Evolutionary conservation across 2,888 invertebrate genomes (phyloP).

Genomic region (Archips crataeganus): DNA sequence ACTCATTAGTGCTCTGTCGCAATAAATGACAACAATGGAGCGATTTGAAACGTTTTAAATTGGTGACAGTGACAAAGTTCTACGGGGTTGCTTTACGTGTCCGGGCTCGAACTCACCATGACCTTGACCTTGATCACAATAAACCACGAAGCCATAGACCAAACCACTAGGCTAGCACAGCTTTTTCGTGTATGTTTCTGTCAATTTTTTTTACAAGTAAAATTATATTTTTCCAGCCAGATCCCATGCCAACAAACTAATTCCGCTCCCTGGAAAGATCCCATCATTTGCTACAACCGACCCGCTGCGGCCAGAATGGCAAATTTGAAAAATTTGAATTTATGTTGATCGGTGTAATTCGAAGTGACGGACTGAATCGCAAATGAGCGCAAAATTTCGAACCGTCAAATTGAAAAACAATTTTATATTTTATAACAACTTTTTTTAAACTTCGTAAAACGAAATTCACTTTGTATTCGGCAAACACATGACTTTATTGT

Average conservation of each 20-base stretch:
- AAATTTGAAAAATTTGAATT: conserved; percentile 34
- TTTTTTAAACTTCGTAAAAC: conserved; percentile 2
- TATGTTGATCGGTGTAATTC: conserved; percentile 34
- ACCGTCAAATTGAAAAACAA: conserved; percentile 24
- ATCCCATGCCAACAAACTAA: conserved; percentile 1
- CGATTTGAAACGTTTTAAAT: too few species aligned
- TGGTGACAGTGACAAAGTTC: too few species aligned
- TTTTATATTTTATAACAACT: conserved; percentile 16
- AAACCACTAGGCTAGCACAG: too few species aligned
- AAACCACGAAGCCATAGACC: too few species aligned
- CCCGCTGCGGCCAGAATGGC: conserved; percentile 25
- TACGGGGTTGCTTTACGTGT: too few species aligned
- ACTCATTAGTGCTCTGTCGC: too few species aligned
- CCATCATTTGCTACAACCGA: conserved; percentile 12
- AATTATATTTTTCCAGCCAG: not conserved
- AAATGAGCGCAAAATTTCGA: conserved; percentile 33
- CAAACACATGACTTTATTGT: not conserved
- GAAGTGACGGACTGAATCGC: conserved; percentile 31
- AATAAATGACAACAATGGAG: too few species aligned
- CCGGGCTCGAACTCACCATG: too few species aligned
- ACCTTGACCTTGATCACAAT: too few species aligned
- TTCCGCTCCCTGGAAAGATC: conserved; percentile 2
- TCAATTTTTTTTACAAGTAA: not conserved
- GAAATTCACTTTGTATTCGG: not conserved
- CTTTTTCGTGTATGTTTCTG: not conserved